A percentile compares a stretch with the other conserved stretches of the same genome.
These are phyloP conservation scores for Pandion haliaetus DNA, from an alignment of 2,113 vertebrate species.

Conservation along the genomic window DNA sequence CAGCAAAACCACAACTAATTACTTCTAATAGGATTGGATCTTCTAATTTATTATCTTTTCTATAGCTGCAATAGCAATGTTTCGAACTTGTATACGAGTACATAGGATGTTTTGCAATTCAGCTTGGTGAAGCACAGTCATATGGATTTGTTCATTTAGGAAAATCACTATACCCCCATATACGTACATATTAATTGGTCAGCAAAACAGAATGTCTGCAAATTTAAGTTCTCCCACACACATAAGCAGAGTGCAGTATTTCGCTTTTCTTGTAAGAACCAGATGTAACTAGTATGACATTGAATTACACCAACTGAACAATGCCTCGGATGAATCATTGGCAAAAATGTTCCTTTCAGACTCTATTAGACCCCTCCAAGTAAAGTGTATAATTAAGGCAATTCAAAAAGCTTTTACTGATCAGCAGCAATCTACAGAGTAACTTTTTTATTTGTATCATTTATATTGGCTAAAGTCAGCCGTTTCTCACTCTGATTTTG, in stretches of 20 bases:
- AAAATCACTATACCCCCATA: background rate
- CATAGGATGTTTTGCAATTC: background rate
- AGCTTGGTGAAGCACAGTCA: background rate
- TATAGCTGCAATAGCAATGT: background rate
- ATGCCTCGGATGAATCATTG: background rate
- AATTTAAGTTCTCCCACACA: background rate
- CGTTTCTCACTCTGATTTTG: background rate
- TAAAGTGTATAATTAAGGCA: background rate
- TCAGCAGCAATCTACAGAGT: background rate
- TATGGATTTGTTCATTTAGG: background rate
- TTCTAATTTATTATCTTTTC: background rate
- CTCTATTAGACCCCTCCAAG: background rate
- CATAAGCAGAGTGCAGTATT: background rate
- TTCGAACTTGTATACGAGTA: background rate
- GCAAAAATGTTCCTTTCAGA: background rate
- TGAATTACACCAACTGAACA: background rate
- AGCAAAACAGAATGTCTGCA: background rate
- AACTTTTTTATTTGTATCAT: background rate
- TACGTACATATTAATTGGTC: accelerated
- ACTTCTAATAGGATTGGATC: background rate
- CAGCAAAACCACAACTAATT: background rate
- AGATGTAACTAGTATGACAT: background rate
- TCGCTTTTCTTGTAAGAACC: background rate
- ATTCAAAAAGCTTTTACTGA: background rate
- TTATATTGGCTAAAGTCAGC: background rate